Evolutionary conservation across 2,797 vertebrate genomes (phyloP), one percentile per base, ranked within the genome.

Genomic region (Galago senegalensis): DNA sequence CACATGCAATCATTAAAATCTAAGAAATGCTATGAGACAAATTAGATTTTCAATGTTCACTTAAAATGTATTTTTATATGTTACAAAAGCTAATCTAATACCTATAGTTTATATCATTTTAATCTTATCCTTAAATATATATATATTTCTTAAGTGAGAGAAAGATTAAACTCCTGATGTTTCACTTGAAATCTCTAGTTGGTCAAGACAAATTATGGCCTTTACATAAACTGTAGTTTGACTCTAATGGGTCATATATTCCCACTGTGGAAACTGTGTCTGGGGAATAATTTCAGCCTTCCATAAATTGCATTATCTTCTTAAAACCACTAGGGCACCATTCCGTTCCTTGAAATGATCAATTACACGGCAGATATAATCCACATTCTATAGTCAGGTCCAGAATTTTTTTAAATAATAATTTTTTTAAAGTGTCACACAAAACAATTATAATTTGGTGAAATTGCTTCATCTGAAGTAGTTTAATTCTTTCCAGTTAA

Each of bases 401-500:
- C 58, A 87, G 46, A 69, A 25, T 34, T 61, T 67, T 31, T 49
- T 77, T 90, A 21, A 6, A 27, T 5, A 5, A 49, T 73, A 76
- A 72, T 58, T 58, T 76, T 93, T 95, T 77, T 3, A 0, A 37
- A 92, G 90, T 34, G 84, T 70, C 12, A 37, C 25, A 87, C 11
- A 76, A 87, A 94, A 80, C 80, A 95, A 70, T 93, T 91, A 67
- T 14, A 58, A 46, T 84, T 96, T 89, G 11, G 27, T 69, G 69
- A 53, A 94, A 69, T 86, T 92, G 63, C 61, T 90, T 91, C 72
- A 82, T 86, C n/a, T 75, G 14, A 86, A 77, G 63, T 90, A 93
- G 12, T 91, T 93, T 94, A 90, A 90, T 43, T 17, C 63, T 94
- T 93, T 27, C 49, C 25, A 40, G 23, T 93, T 92, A 97, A 93